A percentile compares a stretch with the other conserved stretches of the same genome.
Conservation (phyloP, 2,113 vertebrate genomes). For the Todiramphus saurophagus region DNA sequence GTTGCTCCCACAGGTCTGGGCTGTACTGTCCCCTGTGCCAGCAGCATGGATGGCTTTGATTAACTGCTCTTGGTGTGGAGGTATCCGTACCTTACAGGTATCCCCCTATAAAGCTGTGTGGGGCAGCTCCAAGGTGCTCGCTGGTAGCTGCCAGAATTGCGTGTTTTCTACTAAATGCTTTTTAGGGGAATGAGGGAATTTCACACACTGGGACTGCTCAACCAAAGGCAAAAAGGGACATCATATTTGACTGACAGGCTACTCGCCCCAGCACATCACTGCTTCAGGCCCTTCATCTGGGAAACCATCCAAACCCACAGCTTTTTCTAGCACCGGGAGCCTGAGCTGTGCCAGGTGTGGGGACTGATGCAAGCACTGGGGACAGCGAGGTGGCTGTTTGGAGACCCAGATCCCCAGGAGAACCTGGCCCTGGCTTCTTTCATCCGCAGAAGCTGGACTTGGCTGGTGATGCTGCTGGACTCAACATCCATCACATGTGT, state of each 20-base stretch:
- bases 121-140: neutral
- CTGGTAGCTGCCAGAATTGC: neutral
- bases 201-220: accelerated
- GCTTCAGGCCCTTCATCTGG: neutral
- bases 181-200: neutral
- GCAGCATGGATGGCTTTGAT: accelerated
- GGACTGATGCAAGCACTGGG: neutral
- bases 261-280: neutral
- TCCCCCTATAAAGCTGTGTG: neutral
- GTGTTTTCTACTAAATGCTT: neutral
- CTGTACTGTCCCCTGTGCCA: neutral
- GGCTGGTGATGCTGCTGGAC: neutral
- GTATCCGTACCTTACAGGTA: neutral
- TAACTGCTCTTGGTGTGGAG: neutral
- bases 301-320: neutral
- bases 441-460: neutral
- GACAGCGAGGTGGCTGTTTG: neutral
- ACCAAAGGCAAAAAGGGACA: neutral
- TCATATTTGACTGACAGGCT: neutral
- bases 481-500: neutral
- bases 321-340: neutral
- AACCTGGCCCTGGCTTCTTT: neutral
- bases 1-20: neutral
- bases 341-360: neutral
- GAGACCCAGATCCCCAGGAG: neutral